Conservation (phyloP, 2,888 invertebrate genomes). For the Limnephilus auricula region DNA sequence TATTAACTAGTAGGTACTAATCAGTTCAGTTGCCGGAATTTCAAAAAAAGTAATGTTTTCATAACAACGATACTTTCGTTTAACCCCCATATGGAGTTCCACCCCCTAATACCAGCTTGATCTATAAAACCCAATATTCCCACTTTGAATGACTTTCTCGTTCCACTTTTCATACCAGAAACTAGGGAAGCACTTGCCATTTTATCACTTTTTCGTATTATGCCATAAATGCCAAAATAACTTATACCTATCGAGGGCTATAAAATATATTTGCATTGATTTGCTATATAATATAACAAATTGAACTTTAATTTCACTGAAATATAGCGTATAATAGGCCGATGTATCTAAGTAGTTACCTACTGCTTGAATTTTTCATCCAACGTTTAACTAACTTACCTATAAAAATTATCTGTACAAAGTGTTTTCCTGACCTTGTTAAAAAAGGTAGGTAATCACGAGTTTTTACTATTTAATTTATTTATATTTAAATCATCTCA, state of each 20-base stretch:
- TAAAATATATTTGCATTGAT: neutral
- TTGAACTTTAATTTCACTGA: too few species aligned
- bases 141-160: constrained; percentile 25
- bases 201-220: constrained; percentile 16
- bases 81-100: neutral
- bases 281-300: neutral
- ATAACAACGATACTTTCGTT: neutral
- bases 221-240: constrained; percentile 15
- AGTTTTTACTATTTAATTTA: too few species aligned
- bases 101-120: constrained; percentile 7
- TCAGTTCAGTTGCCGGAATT: too few species aligned
- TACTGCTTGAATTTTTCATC: too few species aligned
- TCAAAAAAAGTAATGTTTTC: neutral
- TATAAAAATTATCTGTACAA: too few species aligned
- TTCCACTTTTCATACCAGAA: constrained; percentile 3
- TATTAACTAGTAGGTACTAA: too few species aligned
- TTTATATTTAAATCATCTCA: too few species aligned
- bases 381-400: too few species aligned
- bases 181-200: constrained; percentile 5
- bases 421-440: too few species aligned
- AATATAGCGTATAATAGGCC: too few species aligned
- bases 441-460: too few species aligned
- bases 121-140: constrained; percentile 32
- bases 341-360: too few species aligned
- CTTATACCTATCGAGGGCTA: neutral